Percentiles rank a stretch among this genome's conserved stretches.
These are phyloP conservation scores for Priocnemis perturbator DNA, from an alignment of 2,888 invertebrate genomes.

Conservation along the genomic window DNA sequence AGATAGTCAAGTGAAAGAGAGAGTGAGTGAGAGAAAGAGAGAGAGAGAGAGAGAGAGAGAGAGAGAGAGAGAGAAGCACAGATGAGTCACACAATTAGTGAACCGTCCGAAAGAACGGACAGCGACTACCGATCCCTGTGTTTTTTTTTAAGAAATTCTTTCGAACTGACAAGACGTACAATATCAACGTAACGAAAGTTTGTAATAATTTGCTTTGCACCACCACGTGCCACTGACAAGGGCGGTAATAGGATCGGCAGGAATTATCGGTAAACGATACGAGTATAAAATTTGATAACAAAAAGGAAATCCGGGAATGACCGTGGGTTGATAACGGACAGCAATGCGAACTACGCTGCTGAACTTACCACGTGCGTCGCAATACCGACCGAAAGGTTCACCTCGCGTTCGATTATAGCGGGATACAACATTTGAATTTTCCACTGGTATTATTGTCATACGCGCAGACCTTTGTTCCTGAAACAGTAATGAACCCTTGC, in stretches of 20 bases:
- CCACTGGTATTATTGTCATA: too few species aligned
- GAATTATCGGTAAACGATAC: constrained; percentile 42
- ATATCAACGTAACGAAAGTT: too few species aligned
- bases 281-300: constrained; percentile 16
- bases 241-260: too few species aligned
- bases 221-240: too few species aligned
- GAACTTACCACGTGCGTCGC: constrained; percentile 49
- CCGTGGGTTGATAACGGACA: constrained; percentile 56
- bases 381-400: constrained; percentile 54
- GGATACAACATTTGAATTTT: not conserved
- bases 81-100: too few species aligned
- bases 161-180: too few species aligned
- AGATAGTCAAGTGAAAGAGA: not conserved
- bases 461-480: too few species aligned
- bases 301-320: constrained; percentile 36
- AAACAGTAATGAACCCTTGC: too few species aligned
- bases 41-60: not conserved
- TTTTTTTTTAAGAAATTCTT: too few species aligned
- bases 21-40: not conserved
- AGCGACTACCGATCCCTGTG: too few species aligned
- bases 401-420: constrained; percentile 11
- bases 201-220: too few species aligned
- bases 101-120: too few species aligned
- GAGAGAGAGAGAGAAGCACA: not conserved
- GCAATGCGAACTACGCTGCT: constrained; percentile 20